Base-by-base conservation (phyloP, 2,113 vertebrate genomes). In the Todiramphus saurophagus region DNA sequence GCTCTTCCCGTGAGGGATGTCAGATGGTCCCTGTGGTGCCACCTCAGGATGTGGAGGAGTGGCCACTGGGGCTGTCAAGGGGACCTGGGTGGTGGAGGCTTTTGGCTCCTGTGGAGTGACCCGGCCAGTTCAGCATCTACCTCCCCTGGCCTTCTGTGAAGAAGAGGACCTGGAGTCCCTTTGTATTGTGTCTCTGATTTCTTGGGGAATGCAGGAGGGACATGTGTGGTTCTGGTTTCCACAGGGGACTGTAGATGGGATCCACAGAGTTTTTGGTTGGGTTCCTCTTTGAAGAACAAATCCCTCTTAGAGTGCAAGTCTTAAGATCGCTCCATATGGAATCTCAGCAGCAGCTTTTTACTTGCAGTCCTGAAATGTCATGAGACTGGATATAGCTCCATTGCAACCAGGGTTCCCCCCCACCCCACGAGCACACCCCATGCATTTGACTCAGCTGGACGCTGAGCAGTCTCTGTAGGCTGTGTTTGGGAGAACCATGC, bases 191-290 rank as follows among this genome's bases (percentile, higher is more conserved):
- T 8, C 41, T 55, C 48, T 43, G 53, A 3, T 11, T 79, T 55
- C 50, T 37, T 44, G 53, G 37, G 48, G 41, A 44, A 31, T 1
- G 1, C 51, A 30, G 76, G 72, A 50, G 28, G 44, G 51, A 37
- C 0, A 0, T 19, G 19, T 2, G 2, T 3, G 13, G 31, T 48
- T 87, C 67, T 53, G 7, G 50, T 83, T 43, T 16, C 43, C 70
- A 30, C 13, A 8, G 13, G 13, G 19, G 33, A n/a, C 48, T 33
- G 50, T 31, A 83, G 39, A 8, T 1, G 5, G n/a, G 17, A 33
- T 13, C 21, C 23, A 5, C 2, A 2, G 55, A n/a, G 13, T 13
- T 75, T 55, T 46, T 10, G 53, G 18, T 23, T 83, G 56, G 44
- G 18, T 28, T 83, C 14, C 44, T 44, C 21, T 14, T n/a, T 43